These are phyloP conservation scores for Cynopterus sphinx DNA, from an alignment of 2,797 vertebrate genomes.

Conservation along the genomic window DNA sequence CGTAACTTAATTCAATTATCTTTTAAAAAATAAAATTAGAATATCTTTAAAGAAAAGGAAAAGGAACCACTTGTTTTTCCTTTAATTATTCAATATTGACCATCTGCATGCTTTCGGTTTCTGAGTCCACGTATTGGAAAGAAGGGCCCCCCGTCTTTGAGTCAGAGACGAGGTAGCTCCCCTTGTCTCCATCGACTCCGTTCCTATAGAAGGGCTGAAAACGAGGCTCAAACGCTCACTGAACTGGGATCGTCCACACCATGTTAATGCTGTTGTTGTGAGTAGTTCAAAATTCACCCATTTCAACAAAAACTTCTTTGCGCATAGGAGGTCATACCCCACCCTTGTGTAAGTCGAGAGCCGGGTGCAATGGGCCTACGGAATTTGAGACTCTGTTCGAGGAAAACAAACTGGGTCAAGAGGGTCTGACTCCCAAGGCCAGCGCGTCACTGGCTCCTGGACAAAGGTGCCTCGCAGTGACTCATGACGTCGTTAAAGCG, in stretches of 20 bases:
- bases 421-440: accelerated
- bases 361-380: background rate
- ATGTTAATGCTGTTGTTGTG: background rate
- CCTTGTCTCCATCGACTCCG: background rate
- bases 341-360: accelerated
- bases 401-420: background rate
- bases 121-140: background rate
- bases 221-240: background rate
- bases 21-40: background rate
- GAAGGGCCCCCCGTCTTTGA: background rate
- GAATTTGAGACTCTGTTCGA: background rate
- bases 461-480: accelerated
- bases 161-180: background rate
- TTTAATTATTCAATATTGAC: background rate
- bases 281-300: background rate
- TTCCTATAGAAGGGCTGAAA: background rate
- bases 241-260: background rate
- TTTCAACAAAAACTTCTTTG: background rate
- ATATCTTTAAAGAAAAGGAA: conserved; percentile 52
- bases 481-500: accelerated
- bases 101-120: conserved; percentile 63
- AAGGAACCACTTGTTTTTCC: conserved; percentile 49
- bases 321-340: accelerated
- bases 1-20: background rate
- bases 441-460: accelerated